phyloP scores from a whole-genome alignment of 2,797 vertebrate genomes.

The Poeciliopsis gracilis region DNA sequence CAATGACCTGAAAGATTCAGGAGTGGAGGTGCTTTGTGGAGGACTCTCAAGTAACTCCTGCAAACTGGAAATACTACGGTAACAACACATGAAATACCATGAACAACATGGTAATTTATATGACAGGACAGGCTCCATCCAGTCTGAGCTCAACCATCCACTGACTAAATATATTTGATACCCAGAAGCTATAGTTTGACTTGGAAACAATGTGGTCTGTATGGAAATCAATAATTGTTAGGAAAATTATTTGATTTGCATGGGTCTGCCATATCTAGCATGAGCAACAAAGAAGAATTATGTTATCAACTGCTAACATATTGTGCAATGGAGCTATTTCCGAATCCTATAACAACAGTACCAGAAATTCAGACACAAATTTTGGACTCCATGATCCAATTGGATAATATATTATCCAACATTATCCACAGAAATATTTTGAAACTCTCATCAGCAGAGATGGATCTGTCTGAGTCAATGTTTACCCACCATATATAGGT shows the following conservation, averaged over 20 bases:
- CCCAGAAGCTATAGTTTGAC: background rate
- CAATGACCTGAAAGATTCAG: constrained; percentile 55
- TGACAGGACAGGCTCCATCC: background rate
- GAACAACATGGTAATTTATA: background rate
- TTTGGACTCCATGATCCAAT: too few relatives aligned
- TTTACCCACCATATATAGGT: too few relatives aligned
- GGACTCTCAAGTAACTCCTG: constrained; percentile 42
- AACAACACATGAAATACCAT: background rate
- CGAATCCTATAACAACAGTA: too few relatives aligned
- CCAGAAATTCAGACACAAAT: too few relatives aligned
- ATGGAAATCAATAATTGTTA: background rate
- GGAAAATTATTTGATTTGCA: background rate
- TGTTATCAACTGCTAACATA: too few relatives aligned
- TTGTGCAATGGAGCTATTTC: too few relatives aligned
- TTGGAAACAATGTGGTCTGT: background rate
- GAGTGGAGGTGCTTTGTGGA: constrained; percentile 31
- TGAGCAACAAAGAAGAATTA: too few relatives aligned
- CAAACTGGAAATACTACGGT: constrained; percentile 48
- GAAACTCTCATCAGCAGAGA: too few relatives aligned
- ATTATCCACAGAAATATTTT: too few relatives aligned
- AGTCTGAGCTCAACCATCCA: background rate
- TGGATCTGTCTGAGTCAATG: too few relatives aligned
- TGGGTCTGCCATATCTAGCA: background rate
- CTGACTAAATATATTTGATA: background rate
- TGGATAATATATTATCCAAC: too few relatives aligned